Base-by-base conservation (phyloP, 2,113 vertebrate genomes). In the Fregetta grallaria region DNA sequence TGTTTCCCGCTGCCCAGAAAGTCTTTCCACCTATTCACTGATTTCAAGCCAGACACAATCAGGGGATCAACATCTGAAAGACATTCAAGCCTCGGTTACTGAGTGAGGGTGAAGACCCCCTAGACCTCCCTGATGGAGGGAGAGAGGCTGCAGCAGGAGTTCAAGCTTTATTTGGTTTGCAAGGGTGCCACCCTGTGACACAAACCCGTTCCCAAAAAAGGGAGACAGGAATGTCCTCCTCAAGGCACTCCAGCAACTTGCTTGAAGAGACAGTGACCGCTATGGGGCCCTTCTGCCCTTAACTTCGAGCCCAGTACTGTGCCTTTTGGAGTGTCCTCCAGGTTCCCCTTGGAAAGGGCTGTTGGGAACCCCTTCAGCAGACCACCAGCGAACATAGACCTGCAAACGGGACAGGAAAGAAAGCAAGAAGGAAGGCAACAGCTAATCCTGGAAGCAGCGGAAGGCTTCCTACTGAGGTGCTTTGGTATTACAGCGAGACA, bases 141-240 rank as follows among this genome's bases (percentile, higher is more conserved):
- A 74, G 44, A 82, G 26, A 76, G 34, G 40, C 53, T 49, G 45
- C 53, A 34, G 58, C 2, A 2, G 59, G 36, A 81, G 42, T 47
- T 82, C 13, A 40, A 53, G 56, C 32, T 82, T 85, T 42, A 94
- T 90, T 90, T 7, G 2, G 72, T 61, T 94, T 88, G 89, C 89
- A 95, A 94, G 92, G 83, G 72, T 92, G 95, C 93, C 87, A 84
- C 93, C 96, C 76, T 86, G 92, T 83, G 92, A 94, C 94, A 87
- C 62, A 91, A 86, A 83, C 13, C 14, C 1, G 1, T 13, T 49
- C 29, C 65, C 32, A 40, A 65, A 66, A 56, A 62, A 91, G 34
- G n/a, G 45, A 53, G 65, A 53, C 76, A 50, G 59, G 14, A 58
- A 58, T 18, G 47, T 21, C 65, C 67, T 75, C 42, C 66, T 73